Evolutionary conservation across 2,113 vertebrate species (phyloP).

Genomic region (Calyptommatus sinebrachiatus): DNA sequence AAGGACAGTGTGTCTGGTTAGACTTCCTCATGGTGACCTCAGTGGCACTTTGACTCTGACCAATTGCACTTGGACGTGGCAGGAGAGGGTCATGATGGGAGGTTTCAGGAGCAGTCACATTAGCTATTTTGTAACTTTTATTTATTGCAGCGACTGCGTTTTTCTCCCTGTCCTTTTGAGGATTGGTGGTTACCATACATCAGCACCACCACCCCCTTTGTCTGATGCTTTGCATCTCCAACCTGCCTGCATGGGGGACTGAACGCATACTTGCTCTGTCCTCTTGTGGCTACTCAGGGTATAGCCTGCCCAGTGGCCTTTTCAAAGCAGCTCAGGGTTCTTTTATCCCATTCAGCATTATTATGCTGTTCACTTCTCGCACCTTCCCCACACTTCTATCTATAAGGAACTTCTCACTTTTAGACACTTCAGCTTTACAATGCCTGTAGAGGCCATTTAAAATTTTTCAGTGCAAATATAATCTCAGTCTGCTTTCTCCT

Average conservation of each 20-base stretch:
- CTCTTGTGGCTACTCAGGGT: conserved; percentile 33
- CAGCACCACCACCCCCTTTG: background rate
- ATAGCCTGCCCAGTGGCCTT: conserved; percentile 30
- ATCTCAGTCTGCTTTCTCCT: background rate
- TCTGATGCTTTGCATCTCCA: conserved; percentile 31
- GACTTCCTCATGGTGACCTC: conserved; percentile 21
- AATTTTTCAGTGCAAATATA: background rate
- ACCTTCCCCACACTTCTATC: conserved; percentile 5
- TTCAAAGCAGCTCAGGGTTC: conserved; percentile 33
- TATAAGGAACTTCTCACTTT: background rate
- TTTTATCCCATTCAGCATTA: conserved; percentile 23
- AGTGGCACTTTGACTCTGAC: conserved; percentile 34
- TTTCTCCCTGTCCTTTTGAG: background rate
- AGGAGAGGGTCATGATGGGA: background rate
- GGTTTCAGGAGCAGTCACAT: conserved; percentile 19
- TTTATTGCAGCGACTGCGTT: conserved; percentile 37
- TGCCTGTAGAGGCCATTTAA: background rate
- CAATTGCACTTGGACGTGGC: conserved; percentile 33
- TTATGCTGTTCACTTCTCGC: conserved; percentile 17
- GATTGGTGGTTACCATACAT: background rate
- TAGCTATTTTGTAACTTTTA: conserved; percentile 23
- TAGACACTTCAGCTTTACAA: conserved; percentile 3
- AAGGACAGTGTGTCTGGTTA: conserved; percentile 3
- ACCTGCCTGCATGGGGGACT: conserved; percentile 26
- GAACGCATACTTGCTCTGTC: conserved; percentile 7